Base-by-base conservation (phyloP, 2,888 invertebrate species). In the Tenthredo scrophulariae region DNA sequence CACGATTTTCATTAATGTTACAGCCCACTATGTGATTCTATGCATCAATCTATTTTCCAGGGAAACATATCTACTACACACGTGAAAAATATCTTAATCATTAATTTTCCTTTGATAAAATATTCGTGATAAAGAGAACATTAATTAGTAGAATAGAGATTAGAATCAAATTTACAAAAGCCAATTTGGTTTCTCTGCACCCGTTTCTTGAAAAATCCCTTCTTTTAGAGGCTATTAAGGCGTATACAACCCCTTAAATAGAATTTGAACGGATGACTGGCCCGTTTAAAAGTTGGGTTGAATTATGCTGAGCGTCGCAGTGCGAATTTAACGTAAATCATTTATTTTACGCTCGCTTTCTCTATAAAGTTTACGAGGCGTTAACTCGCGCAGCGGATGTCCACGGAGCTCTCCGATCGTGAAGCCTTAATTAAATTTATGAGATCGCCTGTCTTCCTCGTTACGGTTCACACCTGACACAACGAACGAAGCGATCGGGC, bases 401-500 rank as follows among this genome's bases (percentile, higher is more conserved):
- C 82, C 67, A 80, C 43, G 80, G 80, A 46, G 22, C 46, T 65
- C 82, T 83, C 54, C 67, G 65, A 83, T 83, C 67, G 67, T 67
- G 67, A 83, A 83, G 46, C 67, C 67, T 83, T 83, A 83, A 83
- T 83, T 83, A 83, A 83, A 83, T 83, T 65, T 67, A 67, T 43
- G 46, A 67, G 83, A 67, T 83, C 83, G 83, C 67, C 65, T 29
- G 67, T 67, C 83, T 83, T 43, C 22, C 83, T 83, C 83, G 46
- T 67, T 83, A 46, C 67, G 40, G 37, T 26, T 80, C 80, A 80
- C 58, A 80, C 80, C 80, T 80, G 80, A 80, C 67, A 67, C 26
- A 50, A 46, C 43, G 50, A 10, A 22, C 29, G 33, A 83, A 83
- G 46, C 33, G 67, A 33, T 43, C 33, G 15, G 10, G 70, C 70